These are phyloP conservation scores for Mellilla xanthometata DNA, from an alignment of 2,888 invertebrate genomes.

Conservation along the genomic window DNA sequence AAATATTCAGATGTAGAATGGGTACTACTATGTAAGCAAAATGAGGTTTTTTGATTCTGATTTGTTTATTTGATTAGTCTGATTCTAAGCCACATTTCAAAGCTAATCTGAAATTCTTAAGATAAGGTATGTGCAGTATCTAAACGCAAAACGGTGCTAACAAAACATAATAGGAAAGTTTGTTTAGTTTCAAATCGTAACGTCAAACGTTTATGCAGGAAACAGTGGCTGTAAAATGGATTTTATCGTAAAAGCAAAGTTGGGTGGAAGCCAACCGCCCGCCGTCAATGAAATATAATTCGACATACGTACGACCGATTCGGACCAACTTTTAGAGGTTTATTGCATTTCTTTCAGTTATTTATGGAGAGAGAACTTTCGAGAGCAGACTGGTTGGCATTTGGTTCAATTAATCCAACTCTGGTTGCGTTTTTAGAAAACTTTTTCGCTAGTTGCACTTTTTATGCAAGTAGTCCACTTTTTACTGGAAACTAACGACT, in stretches of 20 bases:
- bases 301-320: slow-evolving; percentile 41
- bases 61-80: no score
- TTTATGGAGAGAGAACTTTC: slow-evolving; percentile 36
- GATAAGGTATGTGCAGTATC: no score
- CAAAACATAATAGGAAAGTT: slow-evolving; percentile 10
- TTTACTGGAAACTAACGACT: no score
- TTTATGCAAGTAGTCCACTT: no score
- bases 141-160: slow-evolving; percentile 7
- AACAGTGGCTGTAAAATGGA: slow-evolving; percentile 66
- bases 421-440: background rate
- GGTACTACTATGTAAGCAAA: no score
- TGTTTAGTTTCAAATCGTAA: slow-evolving; percentile 44
- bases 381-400: slow-evolving; percentile 10
- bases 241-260: slow-evolving; percentile 78
- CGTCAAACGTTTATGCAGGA: slow-evolving; percentile 75
- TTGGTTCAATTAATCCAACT: slow-evolving; percentile 4
- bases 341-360: slow-evolving; percentile 45
- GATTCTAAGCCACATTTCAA: no score
- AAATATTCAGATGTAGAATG: no score
- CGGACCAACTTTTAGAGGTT: slow-evolving; percentile 42
- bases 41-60: no score
- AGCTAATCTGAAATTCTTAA: no score
- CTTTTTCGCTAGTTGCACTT: no score
- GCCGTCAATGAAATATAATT: slow-evolving; percentile 76
- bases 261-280: slow-evolving; percentile 65